Base-by-base conservation (phyloP, 2,888 invertebrate genomes). In the Dromius quadrimaculatus region DNA sequence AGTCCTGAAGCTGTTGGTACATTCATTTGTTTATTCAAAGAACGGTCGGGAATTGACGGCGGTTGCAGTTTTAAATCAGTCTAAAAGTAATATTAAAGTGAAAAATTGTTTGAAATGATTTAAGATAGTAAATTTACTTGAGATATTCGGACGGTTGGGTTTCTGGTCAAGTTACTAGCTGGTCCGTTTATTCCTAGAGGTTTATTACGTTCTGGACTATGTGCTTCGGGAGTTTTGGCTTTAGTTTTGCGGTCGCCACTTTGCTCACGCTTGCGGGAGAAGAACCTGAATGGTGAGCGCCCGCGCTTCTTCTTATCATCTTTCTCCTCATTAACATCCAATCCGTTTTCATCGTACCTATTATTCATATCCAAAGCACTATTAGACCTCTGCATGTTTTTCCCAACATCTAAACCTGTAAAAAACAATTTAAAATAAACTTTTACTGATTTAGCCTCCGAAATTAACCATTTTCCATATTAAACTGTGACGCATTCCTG, bases 241-340 rank as follows among this genome's bases (percentile, higher is more conserved):
- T 92, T 92, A 0, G 87, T 83, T 76, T 90, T 89, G 5, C 89
- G 85, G 41, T 91, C 91, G 13, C 88, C 89, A 74, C 90, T 90
- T 77, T 89, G 88, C 15, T 89, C 89, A 38, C 92, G 87, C 80
- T 94, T 94, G 77, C 93, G 91, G 22, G 92, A 90, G 83, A 95
- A 95, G 83, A 95, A 95, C 82, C 94, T 90, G 77, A 98, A 97
- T 13, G 97, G 96, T 36, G 96, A 96, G 74, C 95, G 88, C 63
- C 95, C 95, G 6, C 96, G 85, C 79, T 90, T 89, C 81, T 92
- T 90, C 79, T 92, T 91, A 71, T 90, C 87, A 76, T 90, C 87
- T 4, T 87, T 87, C 62, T 90, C 89, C 0, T 85, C 84, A 22
- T 84, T 83, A 11, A 79, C 78, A 9, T 79, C 79, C 3, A 73